Evolutionary conservation across 2,888 invertebrate species (phyloP).

Genomic region (Drosophila multiciliata): DNA sequence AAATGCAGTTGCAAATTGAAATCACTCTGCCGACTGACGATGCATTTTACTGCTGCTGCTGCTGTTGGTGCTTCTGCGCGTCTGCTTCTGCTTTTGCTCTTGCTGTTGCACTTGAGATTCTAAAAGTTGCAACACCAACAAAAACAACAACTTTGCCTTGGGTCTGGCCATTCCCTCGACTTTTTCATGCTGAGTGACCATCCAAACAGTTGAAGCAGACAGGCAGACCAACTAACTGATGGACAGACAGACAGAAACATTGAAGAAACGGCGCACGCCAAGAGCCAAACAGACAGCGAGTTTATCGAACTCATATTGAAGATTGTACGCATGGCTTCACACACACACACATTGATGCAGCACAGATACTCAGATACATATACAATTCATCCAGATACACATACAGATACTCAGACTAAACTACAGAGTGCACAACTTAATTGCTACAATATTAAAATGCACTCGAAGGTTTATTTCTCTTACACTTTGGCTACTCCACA

Average conservation of each 20-base stretch:
- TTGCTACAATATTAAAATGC: slow-evolving; percentile 54
- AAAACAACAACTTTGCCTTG: slow-evolving; percentile 10
- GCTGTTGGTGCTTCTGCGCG: background rate
- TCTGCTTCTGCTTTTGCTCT: background rate
- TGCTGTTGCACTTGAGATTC: slow-evolving; percentile 39
- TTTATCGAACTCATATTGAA: slow-evolving; percentile 81
- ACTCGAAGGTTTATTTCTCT: slow-evolving; percentile 31
- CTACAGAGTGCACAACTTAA: slow-evolving; percentile 56
- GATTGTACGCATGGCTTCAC: slow-evolving; percentile 81
- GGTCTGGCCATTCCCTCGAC: slow-evolving; percentile 26
- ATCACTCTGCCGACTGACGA: slow-evolving; percentile 20
- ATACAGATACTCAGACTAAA: slow-evolving; percentile 23
- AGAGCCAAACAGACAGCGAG: slow-evolving; percentile 73
- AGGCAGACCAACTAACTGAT: slow-evolving; percentile 15
- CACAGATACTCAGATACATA: slow-evolving; percentile 23
- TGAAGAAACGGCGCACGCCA: slow-evolving; percentile 73
- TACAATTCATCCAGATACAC: slow-evolving; percentile 5
- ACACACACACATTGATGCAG: slow-evolving; percentile 32
- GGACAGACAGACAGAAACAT: slow-evolving; percentile 45
- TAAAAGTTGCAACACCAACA: slow-evolving; percentile 26
- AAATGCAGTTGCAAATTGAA: slow-evolving; percentile 56
- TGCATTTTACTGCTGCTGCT: slow-evolving; percentile 13
- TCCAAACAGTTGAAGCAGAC: slow-evolving; percentile 22
- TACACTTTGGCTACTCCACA: background rate
- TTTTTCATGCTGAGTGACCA: slow-evolving; percentile 77